A percentile compares a stretch with the other conserved stretches of the same genome.
Conservation (phyloP, 2,113 vertebrate species). For the Gavialis gangeticus region DNA sequence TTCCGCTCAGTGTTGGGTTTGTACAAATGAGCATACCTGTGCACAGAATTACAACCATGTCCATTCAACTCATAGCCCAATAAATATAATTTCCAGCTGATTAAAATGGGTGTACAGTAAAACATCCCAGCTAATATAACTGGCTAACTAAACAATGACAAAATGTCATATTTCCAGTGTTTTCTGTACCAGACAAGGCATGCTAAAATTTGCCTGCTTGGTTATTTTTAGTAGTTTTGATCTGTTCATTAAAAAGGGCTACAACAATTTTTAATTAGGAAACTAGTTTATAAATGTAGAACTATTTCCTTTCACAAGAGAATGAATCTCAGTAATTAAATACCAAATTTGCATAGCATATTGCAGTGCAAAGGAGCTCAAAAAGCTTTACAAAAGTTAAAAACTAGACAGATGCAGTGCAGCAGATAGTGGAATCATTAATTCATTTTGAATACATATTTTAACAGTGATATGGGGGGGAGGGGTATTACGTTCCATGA, state of each 20-base stretch:
- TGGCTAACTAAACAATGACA: background rate
- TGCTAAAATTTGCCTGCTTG: background rate
- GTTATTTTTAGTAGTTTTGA: background rate
- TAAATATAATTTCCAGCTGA: background rate
- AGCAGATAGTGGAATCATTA: background rate
- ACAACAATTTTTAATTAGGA: background rate
- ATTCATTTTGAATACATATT: constrained; percentile 37
- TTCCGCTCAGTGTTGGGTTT: too few relatives aligned
- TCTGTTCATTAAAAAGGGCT: background rate
- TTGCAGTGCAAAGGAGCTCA: background rate
- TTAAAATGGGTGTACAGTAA: background rate
- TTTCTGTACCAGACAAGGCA: background rate
- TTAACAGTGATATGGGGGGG: constrained; percentile 22
- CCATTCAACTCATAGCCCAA: accelerated
- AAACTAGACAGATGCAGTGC: background rate
- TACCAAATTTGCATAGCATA: background rate
- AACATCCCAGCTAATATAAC: accelerated
- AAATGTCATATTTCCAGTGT: background rate
- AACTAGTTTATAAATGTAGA: constrained; percentile 9
- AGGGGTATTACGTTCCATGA: background rate
- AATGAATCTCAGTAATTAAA: constrained; percentile 17
- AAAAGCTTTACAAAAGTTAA: background rate
- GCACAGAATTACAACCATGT: too few relatives aligned
- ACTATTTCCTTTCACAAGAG: background rate
- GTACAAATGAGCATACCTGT: too few relatives aligned